phyloP scores from a whole-genome alignment of 2,797 vertebrate species.

The Coranthus polyacanthus region DNA sequence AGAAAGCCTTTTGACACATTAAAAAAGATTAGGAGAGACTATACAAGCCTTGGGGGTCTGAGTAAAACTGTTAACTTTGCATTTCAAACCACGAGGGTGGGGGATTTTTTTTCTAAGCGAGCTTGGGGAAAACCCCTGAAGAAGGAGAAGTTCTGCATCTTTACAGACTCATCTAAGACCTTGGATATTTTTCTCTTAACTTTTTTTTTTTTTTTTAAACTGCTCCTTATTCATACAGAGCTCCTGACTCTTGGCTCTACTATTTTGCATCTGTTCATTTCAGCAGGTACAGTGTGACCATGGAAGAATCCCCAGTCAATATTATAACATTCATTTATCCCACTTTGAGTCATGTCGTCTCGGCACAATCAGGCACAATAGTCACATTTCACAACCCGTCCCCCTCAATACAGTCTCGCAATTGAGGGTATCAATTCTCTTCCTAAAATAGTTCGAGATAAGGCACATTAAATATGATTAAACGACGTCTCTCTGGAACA shows the following conservation, averaged over 20 bases:
- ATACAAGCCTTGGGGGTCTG: slow-evolving; percentile 78
- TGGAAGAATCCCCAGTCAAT: slow-evolving; percentile 55
- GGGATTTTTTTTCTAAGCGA: slow-evolving; percentile 54
- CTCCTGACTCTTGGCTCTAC: slow-evolving; percentile 22
- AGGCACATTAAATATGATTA: slow-evolving; percentile 82
- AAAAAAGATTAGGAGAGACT: slow-evolving; percentile 87
- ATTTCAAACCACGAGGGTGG: slow-evolving; percentile 80
- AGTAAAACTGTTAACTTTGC: slow-evolving; percentile 86
- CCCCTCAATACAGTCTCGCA: slow-evolving; percentile 41
- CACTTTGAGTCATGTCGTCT: slow-evolving; percentile 35
- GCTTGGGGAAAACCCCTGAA: slow-evolving; percentile 78
- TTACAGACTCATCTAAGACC: slow-evolving; percentile 71
- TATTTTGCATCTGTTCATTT: slow-evolving; percentile 59
- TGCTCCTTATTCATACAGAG: slow-evolving; percentile 51
- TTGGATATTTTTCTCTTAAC: slow-evolving; percentile 70
- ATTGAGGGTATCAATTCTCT: slow-evolving; percentile 66
- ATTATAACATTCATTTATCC: slow-evolving; percentile 29
- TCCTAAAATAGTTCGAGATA: slow-evolving; percentile 81
- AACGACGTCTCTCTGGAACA: slow-evolving; percentile 72
- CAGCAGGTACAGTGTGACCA: slow-evolving; percentile 54
- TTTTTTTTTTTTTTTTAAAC: slow-evolving; percentile 34
- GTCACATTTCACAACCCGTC: slow-evolving; percentile 53
- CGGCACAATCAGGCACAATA: slow-evolving; percentile 48
- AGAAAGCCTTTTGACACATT: slow-evolving; percentile 87
- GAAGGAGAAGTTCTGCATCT: slow-evolving; percentile 74